phyloP scores from a whole-genome alignment of 2,888 invertebrate genomes.

The Cremastobaeus sp. region DNA sequence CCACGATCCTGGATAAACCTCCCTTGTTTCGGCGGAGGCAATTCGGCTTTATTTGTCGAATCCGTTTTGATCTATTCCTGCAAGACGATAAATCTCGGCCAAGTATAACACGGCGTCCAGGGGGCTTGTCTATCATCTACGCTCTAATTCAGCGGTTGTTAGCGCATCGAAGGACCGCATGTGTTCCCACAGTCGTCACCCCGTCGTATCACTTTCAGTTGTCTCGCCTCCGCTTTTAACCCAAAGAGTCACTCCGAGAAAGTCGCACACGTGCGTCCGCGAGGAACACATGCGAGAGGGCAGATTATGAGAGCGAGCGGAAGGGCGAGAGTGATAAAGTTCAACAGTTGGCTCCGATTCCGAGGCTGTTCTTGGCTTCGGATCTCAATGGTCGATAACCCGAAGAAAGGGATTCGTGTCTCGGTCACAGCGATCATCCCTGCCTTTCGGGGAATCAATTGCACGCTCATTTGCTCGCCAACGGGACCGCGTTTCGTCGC shows the following conservation, averaged over 20 bases:
- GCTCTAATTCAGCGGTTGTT: conserved; percentile 56
- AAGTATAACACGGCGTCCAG: conserved; percentile 44
- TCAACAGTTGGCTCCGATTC: conserved; percentile 62
- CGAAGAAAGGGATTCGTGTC: conserved; percentile 58
- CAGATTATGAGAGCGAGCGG: conserved; percentile 58
- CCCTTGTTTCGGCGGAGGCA: too few species aligned
- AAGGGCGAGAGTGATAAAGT: conserved; percentile 64
- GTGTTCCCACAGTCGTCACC: conserved; percentile 60
- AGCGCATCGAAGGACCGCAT: conserved; percentile 44
- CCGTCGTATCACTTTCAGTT: conserved; percentile 65
- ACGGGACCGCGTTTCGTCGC: conserved; percentile 16
- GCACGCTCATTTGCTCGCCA: conserved; percentile 39
- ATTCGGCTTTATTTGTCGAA: conserved; percentile 30
- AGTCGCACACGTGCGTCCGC: conserved; percentile 56
- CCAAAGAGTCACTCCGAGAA: conserved; percentile 31
- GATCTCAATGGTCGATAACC: conserved; percentile 56
- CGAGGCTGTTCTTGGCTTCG: conserved; percentile 49
- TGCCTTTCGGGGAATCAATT: conserved; percentile 29
- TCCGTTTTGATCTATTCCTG: conserved; percentile 35
- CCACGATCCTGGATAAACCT: too few species aligned
- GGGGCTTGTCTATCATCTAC: conserved; percentile 19
- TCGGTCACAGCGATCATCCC: conserved; percentile 42
- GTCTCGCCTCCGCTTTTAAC: conserved; percentile 38
- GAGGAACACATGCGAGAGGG: conserved; percentile 50
- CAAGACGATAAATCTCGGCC: conserved; percentile 47